phyloP scores from a whole-genome alignment of 1,140 invertebrate species.

The Cyclina sinensis region DNA sequence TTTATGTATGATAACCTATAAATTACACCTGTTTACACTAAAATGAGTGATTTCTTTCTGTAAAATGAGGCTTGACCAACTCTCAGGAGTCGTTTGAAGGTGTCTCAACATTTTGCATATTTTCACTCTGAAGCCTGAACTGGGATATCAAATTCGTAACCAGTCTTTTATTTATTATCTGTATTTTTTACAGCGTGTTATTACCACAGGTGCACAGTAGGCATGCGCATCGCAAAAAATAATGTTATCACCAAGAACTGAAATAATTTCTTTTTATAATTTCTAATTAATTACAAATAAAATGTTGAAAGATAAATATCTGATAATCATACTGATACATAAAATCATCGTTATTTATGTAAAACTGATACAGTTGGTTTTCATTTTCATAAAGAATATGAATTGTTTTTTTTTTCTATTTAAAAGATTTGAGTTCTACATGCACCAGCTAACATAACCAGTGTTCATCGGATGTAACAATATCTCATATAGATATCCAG shows the following conservation, averaged over 20 bases:
- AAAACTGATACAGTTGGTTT: too few relatives aligned
- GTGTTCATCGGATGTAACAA: too few relatives aligned
- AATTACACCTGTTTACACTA: slow-evolving; percentile 59
- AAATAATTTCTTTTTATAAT: background rate
- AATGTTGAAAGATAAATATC: too few relatives aligned
- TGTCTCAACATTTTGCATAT: background rate
- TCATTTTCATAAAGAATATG: too few relatives aligned
- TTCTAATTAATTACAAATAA: too few relatives aligned
- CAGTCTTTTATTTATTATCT: background rate
- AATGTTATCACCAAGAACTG: background rate
- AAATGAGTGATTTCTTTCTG: background rate
- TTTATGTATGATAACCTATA: slow-evolving; percentile 46
- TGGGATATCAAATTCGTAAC: background rate
- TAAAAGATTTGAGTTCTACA: too few relatives aligned
- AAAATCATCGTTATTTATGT: too few relatives aligned
- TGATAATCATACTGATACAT: too few relatives aligned
- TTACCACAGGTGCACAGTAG: slow-evolving; percentile 5
- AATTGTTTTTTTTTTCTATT: too few relatives aligned
- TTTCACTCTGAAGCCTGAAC: background rate
- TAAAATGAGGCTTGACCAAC: slow-evolving; percentile 29
- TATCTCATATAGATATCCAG: too few relatives aligned
- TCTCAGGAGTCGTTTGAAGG: background rate
- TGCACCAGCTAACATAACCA: too few relatives aligned
- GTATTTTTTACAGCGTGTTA: slow-evolving; percentile 14
- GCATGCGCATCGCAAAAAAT: background rate